Conservation (phyloP, 1,140 invertebrate genomes). For the Drosophila sp. region DNA sequence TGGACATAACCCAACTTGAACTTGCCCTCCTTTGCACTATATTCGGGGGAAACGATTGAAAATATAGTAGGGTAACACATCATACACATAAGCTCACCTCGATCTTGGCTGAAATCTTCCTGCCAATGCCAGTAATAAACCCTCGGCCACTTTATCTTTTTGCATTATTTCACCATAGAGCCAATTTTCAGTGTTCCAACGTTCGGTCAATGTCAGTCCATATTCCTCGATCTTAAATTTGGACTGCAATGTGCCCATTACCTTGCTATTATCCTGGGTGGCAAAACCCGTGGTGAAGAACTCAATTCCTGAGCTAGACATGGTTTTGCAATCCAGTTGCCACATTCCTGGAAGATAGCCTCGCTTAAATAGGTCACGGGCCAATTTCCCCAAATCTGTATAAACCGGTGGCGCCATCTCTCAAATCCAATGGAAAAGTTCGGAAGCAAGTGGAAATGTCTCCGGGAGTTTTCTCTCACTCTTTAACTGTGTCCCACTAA, state of each 20-base stretch:
- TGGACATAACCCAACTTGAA: constrained; percentile 48
- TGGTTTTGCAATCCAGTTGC: constrained; percentile 61
- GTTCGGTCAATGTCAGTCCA: constrained; percentile 55
- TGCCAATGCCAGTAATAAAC: constrained; percentile 52
- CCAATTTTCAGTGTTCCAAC: constrained; percentile 63
- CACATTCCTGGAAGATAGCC: constrained; percentile 68
- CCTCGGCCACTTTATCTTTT: constrained; percentile 55
- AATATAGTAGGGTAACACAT: not conserved
- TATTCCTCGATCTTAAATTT: constrained; percentile 66
- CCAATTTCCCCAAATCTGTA: constrained; percentile 57
- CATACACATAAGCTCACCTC: constrained; percentile 26
- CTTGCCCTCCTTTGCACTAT: constrained; percentile 40
- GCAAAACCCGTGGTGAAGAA: constrained; percentile 53
- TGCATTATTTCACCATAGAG: constrained; percentile 64
- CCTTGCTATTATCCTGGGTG: constrained; percentile 58
- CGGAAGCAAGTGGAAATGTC: not conserved
- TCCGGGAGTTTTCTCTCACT: not conserved
- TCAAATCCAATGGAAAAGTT: constrained; percentile 31
- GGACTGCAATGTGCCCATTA: constrained; percentile 58
- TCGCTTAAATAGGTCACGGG: constrained; percentile 55
- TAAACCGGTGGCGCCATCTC: constrained; percentile 53
- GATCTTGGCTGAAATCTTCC: constrained; percentile 45
- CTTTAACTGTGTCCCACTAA: not conserved
- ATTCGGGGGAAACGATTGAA: not conserved
- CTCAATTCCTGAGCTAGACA: constrained; percentile 57